A percentile compares a stretch with the other conserved stretches of the same genome.
phyloP scores from a whole-genome alignment of 2,113 vertebrate species.

The Apodemus speciosus region DNA sequence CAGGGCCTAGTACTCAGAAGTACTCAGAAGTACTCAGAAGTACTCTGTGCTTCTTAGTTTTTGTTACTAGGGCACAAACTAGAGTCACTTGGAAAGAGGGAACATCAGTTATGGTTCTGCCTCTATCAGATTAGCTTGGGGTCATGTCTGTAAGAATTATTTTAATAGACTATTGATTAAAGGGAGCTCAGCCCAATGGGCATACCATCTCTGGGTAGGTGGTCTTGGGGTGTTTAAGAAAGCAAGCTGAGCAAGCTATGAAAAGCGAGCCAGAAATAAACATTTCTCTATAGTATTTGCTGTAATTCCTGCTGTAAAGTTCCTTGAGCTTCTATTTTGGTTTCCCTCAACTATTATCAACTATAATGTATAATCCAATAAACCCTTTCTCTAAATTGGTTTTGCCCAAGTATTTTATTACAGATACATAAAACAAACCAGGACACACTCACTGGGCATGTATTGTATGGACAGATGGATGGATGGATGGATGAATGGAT shows the following conservation, averaged over 20 bases:
- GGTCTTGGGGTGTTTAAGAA: not conserved
- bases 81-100: not conserved
- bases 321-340: not conserved
- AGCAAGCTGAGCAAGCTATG: not conserved
- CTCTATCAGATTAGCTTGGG: not conserved
- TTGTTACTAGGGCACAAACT: not conserved
- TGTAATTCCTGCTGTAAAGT: too few species aligned
- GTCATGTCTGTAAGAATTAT: too few species aligned
- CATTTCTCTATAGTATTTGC: not conserved
- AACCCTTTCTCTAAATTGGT: not conserved
- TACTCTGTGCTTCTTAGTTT: too few species aligned
- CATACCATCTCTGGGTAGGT: not conserved
- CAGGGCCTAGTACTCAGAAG: too few species aligned
- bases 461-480: not conserved
- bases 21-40: too few species aligned
- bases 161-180: not conserved
- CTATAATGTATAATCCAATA: not conserved
- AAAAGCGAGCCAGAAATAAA: not conserved
- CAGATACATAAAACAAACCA: not conserved
- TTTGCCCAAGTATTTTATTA: not conserved
- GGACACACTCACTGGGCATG: not conserved
- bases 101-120: not conserved
- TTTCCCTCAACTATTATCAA: not conserved
- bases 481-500: not conserved
- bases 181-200: not conserved